These are phyloP conservation scores for Entomobrya multifasciata DNA, from an alignment of 2,888 invertebrate species.

Conservation along the genomic window DNA sequence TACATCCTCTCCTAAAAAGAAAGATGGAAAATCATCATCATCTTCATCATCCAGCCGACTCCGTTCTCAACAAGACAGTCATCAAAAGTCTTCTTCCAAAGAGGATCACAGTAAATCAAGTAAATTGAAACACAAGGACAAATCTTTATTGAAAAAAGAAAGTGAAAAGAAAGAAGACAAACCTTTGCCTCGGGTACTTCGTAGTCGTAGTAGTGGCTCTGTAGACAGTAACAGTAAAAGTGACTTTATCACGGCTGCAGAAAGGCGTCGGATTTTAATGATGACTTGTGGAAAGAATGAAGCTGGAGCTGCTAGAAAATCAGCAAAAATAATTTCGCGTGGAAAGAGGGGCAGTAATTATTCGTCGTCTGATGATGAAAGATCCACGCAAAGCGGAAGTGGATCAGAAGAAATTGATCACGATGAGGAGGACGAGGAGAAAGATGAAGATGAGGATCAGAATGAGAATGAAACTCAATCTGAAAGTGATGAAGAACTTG, in stretches of 20 bases:
- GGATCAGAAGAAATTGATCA: slow-evolving; percentile 54
- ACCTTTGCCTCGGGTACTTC: slow-evolving; percentile 43
- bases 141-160: neutral
- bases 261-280: slow-evolving; percentile 57
- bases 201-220: slow-evolving; percentile 61
- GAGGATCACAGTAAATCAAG: slow-evolving; percentile 7
- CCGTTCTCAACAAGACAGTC: slow-evolving; percentile 28
- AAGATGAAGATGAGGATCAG: slow-evolving; percentile 33
- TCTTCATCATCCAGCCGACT: slow-evolving; percentile 39
- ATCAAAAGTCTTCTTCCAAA: slow-evolving; percentile 33
- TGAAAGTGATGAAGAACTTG: slow-evolving; percentile 45
- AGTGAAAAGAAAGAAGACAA: slow-evolving; percentile 44
- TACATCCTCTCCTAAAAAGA: slow-evolving; percentile 20
- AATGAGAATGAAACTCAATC: slow-evolving; percentile 34
- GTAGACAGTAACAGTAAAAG: slow-evolving; percentile 48
- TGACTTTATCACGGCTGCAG: slow-evolving; percentile 32
- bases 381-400: slow-evolving; percentile 18
- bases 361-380: slow-evolving; percentile 63
- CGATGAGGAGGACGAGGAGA: slow-evolving; percentile 42
- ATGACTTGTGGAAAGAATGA: slow-evolving; percentile 64
- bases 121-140: neutral
- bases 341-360: slow-evolving; percentile 65
- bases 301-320: slow-evolving; percentile 78
- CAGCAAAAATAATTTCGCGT: slow-evolving; percentile 75
- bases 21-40: slow-evolving; percentile 35